Conservation (phyloP, 2,797 vertebrate species). For the Carapus acus region DNA sequence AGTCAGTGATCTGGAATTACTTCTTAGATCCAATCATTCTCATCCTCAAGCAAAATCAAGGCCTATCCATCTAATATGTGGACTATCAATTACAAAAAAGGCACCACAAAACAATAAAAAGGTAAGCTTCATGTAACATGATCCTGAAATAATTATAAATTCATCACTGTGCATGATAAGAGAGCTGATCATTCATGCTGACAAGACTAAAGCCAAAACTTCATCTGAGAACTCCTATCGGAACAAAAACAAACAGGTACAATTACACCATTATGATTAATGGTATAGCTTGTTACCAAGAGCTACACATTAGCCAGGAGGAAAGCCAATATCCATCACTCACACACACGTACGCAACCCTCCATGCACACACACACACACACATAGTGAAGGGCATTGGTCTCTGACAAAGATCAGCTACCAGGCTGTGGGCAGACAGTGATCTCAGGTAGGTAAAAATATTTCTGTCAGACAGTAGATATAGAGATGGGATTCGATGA, state of each 20-base stretch:
- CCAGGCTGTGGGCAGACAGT: conserved; percentile 35
- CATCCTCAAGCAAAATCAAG: too few species aligned
- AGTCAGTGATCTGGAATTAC: conserved; percentile 16
- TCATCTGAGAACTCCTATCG: neutral
- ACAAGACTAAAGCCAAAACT: conserved; percentile 1
- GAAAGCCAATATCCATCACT: conserved; percentile 31
- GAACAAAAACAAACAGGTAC: conserved; percentile 1
- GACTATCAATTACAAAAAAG: too few species aligned
- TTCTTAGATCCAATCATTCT: too few species aligned
- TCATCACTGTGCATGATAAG: neutral
- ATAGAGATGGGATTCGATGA: conserved; percentile 26
- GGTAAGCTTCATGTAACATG: too few species aligned
- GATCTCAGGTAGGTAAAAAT: conserved; percentile 72
- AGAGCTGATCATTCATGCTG: conserved; percentile 2
- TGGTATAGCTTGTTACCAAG: conserved; percentile 15
- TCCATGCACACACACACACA: conserved; percentile 5
- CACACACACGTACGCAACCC: too few species aligned
- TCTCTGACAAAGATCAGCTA: conserved; percentile 30
- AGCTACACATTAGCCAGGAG: conserved; percentile 28
- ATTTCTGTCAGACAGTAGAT: conserved; percentile 40
- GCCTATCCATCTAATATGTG: too few species aligned
- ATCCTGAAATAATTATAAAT: too few species aligned
- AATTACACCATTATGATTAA: conserved; percentile 30
- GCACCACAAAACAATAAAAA: too few species aligned
- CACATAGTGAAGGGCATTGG: conserved; percentile 14